Evolutionary conservation across 1,140 invertebrate genomes (phyloP).

Genomic region (Chionoecetes opilio): DNA sequence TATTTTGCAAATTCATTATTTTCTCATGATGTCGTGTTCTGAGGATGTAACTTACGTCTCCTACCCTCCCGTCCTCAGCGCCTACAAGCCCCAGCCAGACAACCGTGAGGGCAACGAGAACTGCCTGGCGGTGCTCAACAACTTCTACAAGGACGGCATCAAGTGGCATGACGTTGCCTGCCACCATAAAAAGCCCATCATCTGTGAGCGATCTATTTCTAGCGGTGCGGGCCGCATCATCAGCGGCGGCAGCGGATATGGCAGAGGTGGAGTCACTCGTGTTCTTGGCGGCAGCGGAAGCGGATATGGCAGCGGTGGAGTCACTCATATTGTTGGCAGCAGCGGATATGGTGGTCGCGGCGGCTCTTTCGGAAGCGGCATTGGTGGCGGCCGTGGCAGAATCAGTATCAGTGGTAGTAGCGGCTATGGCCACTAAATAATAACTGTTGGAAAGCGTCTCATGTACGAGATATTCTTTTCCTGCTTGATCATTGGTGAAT

Average conservation of each 20-base stretch:
- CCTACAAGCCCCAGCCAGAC: conserved; percentile 60
- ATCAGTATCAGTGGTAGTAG: neutral
- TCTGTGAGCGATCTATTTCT: conserved; percentile 51
- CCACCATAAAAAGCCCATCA: conserved; percentile 88
- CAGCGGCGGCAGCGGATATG: too few relatives aligned
- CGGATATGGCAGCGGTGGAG: too few relatives aligned
- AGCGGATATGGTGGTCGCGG: too few relatives aligned
- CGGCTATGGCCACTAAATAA: neutral
- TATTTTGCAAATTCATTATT: too few relatives aligned
- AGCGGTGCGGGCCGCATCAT: neutral
- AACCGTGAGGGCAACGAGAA: conserved; percentile 86
- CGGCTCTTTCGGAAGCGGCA: neutral
- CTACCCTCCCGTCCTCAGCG: neutral
- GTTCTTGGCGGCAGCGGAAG: too few relatives aligned
- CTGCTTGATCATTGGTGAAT: neutral
- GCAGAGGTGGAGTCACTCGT: too few relatives aligned
- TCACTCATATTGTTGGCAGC: too few relatives aligned
- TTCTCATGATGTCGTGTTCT: neutral
- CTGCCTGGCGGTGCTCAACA: conserved; percentile 91
- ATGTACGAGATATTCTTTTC: neutral
- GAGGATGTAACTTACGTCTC: too few relatives aligned
- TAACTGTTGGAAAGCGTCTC: too few relatives aligned
- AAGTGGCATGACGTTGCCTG: conserved; percentile 95
- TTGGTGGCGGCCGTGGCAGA: neutral
- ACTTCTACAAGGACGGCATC: conserved; percentile 93